A percentile compares a stretch with the other conserved stretches of the same genome.
Evolutionary conservation across 2,797 vertebrate genomes (phyloP).

Genomic region (Oophaga sylvatica): DNA sequence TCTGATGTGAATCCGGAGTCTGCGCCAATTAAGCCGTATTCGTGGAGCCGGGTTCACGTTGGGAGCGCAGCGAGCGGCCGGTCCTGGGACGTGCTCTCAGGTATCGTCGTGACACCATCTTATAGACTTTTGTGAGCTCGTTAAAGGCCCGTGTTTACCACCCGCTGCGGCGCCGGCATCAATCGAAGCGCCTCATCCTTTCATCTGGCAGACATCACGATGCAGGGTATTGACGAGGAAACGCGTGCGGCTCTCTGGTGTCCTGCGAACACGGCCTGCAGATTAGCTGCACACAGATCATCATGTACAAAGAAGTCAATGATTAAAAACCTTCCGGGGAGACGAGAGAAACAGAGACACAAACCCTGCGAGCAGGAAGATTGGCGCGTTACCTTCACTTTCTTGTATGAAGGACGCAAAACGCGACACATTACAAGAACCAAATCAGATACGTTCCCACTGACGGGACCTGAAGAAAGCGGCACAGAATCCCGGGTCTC

Average conservation of each 20-base stretch:
- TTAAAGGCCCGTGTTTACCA: slow-evolving; percentile 45
- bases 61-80: not conserved
- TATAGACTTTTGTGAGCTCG: slow-evolving; percentile 31
- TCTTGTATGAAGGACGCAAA: not conserved
- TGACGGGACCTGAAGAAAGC: too few species aligned
- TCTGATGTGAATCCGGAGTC: not conserved
- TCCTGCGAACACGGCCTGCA: slow-evolving; percentile 17
- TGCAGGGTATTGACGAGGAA: slow-evolving; percentile 48
- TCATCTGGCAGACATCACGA: slow-evolving; percentile 51
- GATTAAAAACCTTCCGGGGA: slow-evolving; percentile 36
- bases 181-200: slow-evolving; percentile 45
- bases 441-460: not conserved
- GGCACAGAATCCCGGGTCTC: too few species aligned
- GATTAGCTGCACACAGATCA: slow-evolving; percentile 41
- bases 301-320: slow-evolving; percentile 43
- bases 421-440: not conserved
- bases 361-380: not conserved
- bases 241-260: slow-evolving; percentile 42
- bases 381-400: not conserved
- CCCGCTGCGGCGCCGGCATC: slow-evolving; percentile 50
- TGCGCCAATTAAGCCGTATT: slow-evolving; percentile 15
- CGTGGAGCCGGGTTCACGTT: not conserved
- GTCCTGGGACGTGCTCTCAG: not conserved
- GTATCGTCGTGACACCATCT: slow-evolving; percentile 21
- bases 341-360: not conserved